phyloP scores from a whole-genome alignment of 2,113 vertebrate genomes.

The Mesocricetus auratus region DNA sequence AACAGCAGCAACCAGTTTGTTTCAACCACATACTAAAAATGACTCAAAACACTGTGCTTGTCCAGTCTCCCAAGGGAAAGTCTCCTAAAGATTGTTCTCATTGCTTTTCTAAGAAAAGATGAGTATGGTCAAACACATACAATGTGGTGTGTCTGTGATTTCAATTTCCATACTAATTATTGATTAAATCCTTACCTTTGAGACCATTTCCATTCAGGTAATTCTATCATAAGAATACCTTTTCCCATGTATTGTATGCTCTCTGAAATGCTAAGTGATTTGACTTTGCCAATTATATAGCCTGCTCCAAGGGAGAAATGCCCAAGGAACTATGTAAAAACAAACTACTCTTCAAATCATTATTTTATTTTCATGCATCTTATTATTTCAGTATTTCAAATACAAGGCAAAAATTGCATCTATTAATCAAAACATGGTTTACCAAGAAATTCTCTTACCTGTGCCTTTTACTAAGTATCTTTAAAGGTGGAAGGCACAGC shows the following conservation, averaged over 20 bases:
- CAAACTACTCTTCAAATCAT: neutral
- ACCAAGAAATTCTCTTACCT: neutral
- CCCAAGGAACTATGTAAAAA: neutral
- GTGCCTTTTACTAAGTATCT: neutral
- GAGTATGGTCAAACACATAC: neutral
- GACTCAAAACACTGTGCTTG: neutral
- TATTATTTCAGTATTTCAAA: neutral
- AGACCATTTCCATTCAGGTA: neutral
- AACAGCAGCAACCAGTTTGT: neutral
- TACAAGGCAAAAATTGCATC: neutral
- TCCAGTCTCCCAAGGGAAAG: neutral
- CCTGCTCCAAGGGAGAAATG: neutral
- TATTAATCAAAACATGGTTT: neutral
- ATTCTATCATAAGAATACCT: neutral
- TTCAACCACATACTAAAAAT: neutral
- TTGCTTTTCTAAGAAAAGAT: neutral
- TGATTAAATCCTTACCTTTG: neutral
- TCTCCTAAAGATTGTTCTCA: neutral
- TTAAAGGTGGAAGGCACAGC: neutral
- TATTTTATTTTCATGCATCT: neutral
- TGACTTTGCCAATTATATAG: neutral
- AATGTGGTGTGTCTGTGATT: neutral
- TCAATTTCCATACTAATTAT: neutral
- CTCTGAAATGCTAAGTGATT: neutral
- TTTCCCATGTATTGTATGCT: neutral